Conservation (phyloP, 2,797 vertebrate species). For the Galaxias olidus region DNA sequence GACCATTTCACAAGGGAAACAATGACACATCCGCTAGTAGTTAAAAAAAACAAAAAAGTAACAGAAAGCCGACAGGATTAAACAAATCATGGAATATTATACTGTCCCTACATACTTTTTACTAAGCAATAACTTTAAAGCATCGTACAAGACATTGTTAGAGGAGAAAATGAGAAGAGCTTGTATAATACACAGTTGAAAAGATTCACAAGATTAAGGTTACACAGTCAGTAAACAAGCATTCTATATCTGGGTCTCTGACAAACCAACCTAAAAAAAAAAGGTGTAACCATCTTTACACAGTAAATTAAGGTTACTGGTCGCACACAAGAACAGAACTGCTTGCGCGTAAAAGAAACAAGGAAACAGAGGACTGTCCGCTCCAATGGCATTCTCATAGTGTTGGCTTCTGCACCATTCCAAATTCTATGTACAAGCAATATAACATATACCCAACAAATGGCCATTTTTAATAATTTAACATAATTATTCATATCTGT, state of each 20-base stretch:
- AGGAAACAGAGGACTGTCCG: slow-evolving; percentile 78
- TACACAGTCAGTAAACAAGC: slow-evolving; percentile 98
- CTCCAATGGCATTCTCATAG: slow-evolving; percentile 93
- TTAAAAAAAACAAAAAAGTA: slow-evolving; percentile 72
- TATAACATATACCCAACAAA: slow-evolving; percentile 91
- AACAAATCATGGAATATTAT: slow-evolving; percentile 67
- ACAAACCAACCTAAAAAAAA: slow-evolving; percentile 96
- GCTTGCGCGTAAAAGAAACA: slow-evolving; percentile 88
- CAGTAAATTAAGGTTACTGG: slow-evolving; percentile 99
- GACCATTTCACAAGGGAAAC: slow-evolving; percentile 97
- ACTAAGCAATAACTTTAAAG: slow-evolving; percentile 89
- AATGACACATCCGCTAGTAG: slow-evolving; percentile 92
- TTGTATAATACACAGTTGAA: slow-evolving; percentile 93
- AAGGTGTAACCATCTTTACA: slow-evolving; percentile 99
- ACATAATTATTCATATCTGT: slow-evolving; percentile 62
- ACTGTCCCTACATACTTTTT: slow-evolving; percentile 83
- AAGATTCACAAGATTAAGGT: slow-evolving; percentile 86
- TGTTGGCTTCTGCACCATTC: slow-evolving; percentile 90
- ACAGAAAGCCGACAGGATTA: slow-evolving; percentile 46
- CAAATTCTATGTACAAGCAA: slow-evolving; percentile 96
- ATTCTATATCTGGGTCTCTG: slow-evolving; percentile 94
- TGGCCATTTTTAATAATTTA: slow-evolving; percentile 96
- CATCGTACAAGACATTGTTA: slow-evolving; percentile 94
- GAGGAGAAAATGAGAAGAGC: slow-evolving; percentile 90
- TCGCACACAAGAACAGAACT: slow-evolving; percentile 99